Conservation (phyloP, 2,797 vertebrate genomes). For the Lagodon rhomboides region DNA sequence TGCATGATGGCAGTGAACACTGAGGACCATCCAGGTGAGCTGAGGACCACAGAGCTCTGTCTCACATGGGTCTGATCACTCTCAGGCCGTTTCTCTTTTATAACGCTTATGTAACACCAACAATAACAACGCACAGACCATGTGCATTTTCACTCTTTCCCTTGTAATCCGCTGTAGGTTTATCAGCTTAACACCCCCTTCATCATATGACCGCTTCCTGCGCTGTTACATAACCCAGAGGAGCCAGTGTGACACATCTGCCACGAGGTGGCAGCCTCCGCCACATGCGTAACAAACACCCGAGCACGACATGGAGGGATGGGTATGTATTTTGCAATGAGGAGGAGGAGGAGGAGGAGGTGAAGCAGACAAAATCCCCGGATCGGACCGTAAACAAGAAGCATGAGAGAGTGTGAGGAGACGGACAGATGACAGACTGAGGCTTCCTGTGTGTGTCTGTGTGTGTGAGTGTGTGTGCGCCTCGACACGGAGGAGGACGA, state of each 20-base stretch:
- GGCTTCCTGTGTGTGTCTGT: neutral
- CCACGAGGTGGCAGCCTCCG: slow-evolving; percentile 72
- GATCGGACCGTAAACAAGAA: slow-evolving; percentile 70
- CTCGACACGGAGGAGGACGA: neutral
- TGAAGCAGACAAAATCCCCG: slow-evolving; percentile 52
- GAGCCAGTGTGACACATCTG: slow-evolving; percentile 50
- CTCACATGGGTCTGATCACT: neutral
- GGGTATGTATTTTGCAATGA: slow-evolving; percentile 27
- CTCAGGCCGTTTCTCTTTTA: neutral
- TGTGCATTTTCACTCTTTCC: neutral
- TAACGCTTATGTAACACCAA: neutral
- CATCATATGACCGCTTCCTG: slow-evolving; percentile 40
- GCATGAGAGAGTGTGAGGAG: slow-evolving; percentile 46
- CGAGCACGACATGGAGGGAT: neutral
- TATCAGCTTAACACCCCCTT: slow-evolving; percentile 10
- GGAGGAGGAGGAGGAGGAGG: neutral
- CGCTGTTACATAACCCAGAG: slow-evolving; percentile 59
- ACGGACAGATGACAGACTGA: slow-evolving; percentile 28
- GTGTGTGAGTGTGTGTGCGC: no score
- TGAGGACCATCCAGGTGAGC: no score
- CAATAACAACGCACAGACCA: neutral
- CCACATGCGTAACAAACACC: slow-evolving; percentile 18
- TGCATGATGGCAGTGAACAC: neutral
- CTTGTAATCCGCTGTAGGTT: slow-evolving; percentile 38
- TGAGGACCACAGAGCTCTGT: no score